Conservation (phyloP, 2,888 invertebrate species). For the Drosophila infuscata region DNA sequence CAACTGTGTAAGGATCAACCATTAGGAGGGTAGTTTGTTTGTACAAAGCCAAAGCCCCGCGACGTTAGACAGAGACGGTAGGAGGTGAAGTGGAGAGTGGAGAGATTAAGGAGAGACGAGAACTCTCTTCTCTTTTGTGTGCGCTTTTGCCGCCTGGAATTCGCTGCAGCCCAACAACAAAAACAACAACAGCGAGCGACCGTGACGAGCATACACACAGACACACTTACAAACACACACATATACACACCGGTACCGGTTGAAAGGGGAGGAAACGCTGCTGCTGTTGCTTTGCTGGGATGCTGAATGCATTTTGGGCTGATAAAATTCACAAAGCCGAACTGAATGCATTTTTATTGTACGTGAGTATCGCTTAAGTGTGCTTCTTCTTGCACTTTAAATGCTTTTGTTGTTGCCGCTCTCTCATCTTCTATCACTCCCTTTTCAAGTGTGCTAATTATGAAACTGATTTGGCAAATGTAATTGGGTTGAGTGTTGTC, state of each 20-base stretch:
- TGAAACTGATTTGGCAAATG: conserved; percentile 45
- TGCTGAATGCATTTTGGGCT: conserved; percentile 47
- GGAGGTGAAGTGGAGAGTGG: conserved; percentile 15
- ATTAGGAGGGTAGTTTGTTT: conserved; percentile 81
- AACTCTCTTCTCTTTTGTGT: conserved; percentile 63
- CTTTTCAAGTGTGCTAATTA: conserved; percentile 74
- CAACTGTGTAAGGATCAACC: conserved; percentile 67
- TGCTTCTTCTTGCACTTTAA: conserved; percentile 23
- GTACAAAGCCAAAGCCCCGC: conserved; percentile 57
- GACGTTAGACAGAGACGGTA: conserved; percentile 23
- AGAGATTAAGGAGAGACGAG: conserved; percentile 22
- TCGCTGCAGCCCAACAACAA: conserved; percentile 56
- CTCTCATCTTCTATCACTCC: neutral
- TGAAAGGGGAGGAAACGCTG: conserved; percentile 70
- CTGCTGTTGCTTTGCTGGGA: conserved; percentile 41
- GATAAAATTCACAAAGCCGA: conserved; percentile 51
- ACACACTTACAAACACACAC: neutral
- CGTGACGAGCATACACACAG: conserved; percentile 29
- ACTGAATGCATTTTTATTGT: conserved; percentile 55
- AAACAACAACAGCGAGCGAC: conserved; percentile 41
- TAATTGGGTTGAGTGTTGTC: conserved; percentile 45
- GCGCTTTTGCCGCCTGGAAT: conserved; percentile 81
- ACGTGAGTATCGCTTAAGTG: conserved; percentile 79
- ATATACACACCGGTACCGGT: conserved; percentile 21
- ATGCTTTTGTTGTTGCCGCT: conserved; percentile 30